Conservation (phyloP, 2,888 invertebrate species). For the Euplagia quadripunctaria region DNA sequence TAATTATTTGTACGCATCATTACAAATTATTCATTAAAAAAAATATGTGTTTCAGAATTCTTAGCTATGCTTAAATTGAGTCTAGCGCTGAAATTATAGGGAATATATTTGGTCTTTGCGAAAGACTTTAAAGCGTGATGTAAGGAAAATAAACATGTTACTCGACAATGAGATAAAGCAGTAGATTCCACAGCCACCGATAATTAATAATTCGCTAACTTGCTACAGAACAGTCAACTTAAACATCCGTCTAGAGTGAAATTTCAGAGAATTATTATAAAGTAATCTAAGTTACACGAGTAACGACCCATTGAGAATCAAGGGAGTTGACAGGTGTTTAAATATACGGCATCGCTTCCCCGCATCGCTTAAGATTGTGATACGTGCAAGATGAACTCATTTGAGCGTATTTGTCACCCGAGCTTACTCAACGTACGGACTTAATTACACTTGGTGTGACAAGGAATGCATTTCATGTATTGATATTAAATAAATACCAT, state of each 20-base stretch:
- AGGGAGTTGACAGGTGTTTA: slow-evolving; percentile 82
- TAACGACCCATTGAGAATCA: slow-evolving; percentile 67
- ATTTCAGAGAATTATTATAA: slow-evolving; percentile 81
- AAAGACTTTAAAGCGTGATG: slow-evolving; percentile 47
- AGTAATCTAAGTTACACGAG: slow-evolving; percentile 83
- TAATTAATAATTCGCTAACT: slow-evolving; percentile 78
- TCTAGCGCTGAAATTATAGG: too few species aligned
- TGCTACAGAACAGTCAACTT: slow-evolving; percentile 76
- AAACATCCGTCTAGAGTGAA: slow-evolving; percentile 76
- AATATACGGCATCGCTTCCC: slow-evolving; percentile 73
- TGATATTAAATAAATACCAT: neutral
- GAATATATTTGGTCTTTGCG: neutral
- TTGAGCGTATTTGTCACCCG: slow-evolving; percentile 66
- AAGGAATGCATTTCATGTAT: slow-evolving; percentile 32
- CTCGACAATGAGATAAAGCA: slow-evolving; percentile 70
- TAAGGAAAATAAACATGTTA: slow-evolving; percentile 66
- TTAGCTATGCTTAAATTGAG: too few species aligned
- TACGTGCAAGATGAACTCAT: slow-evolving; percentile 67
- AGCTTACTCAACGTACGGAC: slow-evolving; percentile 64
- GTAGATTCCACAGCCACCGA: slow-evolving; percentile 61
- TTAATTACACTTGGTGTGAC: slow-evolving; percentile 63
- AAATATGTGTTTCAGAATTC: neutral
- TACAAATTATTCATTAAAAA: neutral
- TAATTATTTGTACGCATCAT: neutral
- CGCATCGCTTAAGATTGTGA: slow-evolving; percentile 64